A percentile compares a stretch with the other conserved stretches of the same genome.
Evolutionary conservation across 2,888 invertebrate genomes (phyloP).

Genomic region (Phengaris arion): DNA sequence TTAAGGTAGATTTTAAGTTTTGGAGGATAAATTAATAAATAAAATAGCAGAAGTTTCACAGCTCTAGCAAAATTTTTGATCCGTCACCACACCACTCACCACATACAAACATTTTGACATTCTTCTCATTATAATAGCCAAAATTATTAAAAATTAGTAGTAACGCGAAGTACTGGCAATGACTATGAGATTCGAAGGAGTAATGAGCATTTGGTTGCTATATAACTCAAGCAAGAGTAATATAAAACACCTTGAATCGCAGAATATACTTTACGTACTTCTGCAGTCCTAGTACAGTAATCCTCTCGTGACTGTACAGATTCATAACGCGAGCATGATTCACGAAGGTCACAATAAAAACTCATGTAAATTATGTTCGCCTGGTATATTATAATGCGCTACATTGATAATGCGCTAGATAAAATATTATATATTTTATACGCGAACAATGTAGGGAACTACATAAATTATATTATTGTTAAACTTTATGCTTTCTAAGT

Average conservation of each 20-base stretch:
- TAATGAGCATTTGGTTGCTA: not conserved
- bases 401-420: conserved; percentile 21
- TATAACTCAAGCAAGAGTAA: no score
- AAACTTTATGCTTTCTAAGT: not conserved
- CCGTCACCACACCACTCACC: no score
- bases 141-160: no score
- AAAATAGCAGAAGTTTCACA: no score
- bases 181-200: not conserved
- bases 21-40: no score
- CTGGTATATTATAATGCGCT: not conserved
- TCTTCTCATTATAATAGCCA: no score
- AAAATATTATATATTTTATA: conserved; percentile 16
- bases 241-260: conserved; percentile 5
- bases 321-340: conserved; percentile 21
- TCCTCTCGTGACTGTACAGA: conserved; percentile 7
- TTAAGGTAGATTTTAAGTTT: no score
- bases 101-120: no score
- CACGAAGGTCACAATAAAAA: conserved; percentile 24
- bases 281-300: conserved; percentile 14
- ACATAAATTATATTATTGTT: conserved; percentile 6
- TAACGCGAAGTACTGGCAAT: not conserved
- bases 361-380: conserved; percentile 28
- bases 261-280: not conserved
- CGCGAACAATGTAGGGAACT: conserved; percentile 1
- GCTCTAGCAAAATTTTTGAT: no score